phyloP scores from a whole-genome alignment of 2,888 invertebrate genomes.

The Aradus depressus region DNA sequence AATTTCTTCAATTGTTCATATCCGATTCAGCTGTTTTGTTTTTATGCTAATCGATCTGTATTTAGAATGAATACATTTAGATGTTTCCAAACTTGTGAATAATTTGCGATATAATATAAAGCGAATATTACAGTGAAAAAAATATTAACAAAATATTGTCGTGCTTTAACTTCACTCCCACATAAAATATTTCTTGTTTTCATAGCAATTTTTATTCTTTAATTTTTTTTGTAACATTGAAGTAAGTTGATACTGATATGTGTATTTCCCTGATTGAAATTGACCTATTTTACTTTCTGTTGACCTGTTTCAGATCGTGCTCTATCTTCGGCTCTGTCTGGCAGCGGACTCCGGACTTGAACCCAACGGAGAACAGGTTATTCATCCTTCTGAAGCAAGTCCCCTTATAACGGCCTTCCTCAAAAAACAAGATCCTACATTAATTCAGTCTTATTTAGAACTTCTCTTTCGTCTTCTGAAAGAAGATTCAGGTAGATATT shows the following conservation, averaged over 20 bases:
- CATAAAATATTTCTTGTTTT: background rate
- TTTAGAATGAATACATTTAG: no score
- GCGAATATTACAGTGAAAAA: no score
- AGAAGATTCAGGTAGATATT: slow-evolving; percentile 54
- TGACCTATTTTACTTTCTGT: slow-evolving; percentile 21
- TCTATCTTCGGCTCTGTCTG: slow-evolving; percentile 69
- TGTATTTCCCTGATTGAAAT: background rate
- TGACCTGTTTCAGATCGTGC: slow-evolving; percentile 54
- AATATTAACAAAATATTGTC: no score
- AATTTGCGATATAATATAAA: no score
- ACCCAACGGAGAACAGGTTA: slow-evolving; percentile 33
- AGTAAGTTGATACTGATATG: background rate
- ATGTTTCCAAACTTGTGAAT: no score
- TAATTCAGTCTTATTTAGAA: slow-evolving; percentile 53
- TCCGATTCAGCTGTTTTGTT: no score
- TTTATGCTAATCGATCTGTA: no score
- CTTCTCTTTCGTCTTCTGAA: slow-evolving; percentile 54
- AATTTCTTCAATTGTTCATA: no score
- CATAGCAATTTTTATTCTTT: background rate
- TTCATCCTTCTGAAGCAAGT: slow-evolving; percentile 28
- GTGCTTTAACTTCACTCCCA: background rate
- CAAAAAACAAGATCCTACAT: slow-evolving; percentile 37
- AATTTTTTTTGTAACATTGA: background rate
- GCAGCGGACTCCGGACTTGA: slow-evolving; percentile 50
- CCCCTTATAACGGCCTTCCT: slow-evolving; percentile 51